Percentiles rank a stretch among this genome's conserved stretches.
These are phyloP conservation scores for Syngnathoides biaculeatus DNA, from an alignment of 2,113 vertebrate species.

Conservation along the genomic window DNA sequence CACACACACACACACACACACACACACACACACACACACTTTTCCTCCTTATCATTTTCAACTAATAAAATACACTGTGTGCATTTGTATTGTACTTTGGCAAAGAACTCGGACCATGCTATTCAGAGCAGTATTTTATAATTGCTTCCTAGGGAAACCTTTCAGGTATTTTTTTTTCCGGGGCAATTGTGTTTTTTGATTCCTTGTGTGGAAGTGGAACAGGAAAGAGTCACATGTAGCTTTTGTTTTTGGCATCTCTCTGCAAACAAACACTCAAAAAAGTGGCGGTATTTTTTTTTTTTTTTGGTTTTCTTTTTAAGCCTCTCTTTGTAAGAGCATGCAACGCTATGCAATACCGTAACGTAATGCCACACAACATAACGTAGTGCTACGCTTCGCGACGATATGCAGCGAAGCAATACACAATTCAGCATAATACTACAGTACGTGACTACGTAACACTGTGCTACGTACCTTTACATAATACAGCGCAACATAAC, in stretches of 20 bases:
- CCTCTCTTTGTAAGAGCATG: slow-evolving; percentile 25
- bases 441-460: no score
- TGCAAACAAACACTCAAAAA: slow-evolving; percentile 44
- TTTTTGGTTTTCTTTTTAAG: slow-evolving; percentile 20
- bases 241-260: slow-evolving; percentile 50
- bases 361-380: no score
- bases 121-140: slow-evolving; percentile 54
- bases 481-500: neutral
- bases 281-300: slow-evolving; percentile 16
- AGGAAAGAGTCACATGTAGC: slow-evolving; percentile 47
- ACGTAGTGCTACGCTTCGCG: no score
- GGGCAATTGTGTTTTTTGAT: slow-evolving; percentile 22
- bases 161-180: slow-evolving; percentile 24
- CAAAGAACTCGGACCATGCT: slow-evolving; percentile 40
- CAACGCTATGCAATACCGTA: slow-evolving; percentile 3
- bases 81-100: slow-evolving; percentile 62
- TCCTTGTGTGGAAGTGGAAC: slow-evolving; percentile 61
- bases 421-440: no score
- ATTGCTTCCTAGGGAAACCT: slow-evolving; percentile 24
- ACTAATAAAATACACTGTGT: slow-evolving; percentile 48
- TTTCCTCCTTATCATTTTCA: slow-evolving; percentile 26
- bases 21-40: slow-evolving; percentile 61
- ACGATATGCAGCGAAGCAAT: no score
- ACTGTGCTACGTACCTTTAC: no score
- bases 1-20: slow-evolving; percentile 58